Base-by-base conservation (phyloP, 2,888 invertebrate species). In the Caenorhabditis angaria region DNA sequence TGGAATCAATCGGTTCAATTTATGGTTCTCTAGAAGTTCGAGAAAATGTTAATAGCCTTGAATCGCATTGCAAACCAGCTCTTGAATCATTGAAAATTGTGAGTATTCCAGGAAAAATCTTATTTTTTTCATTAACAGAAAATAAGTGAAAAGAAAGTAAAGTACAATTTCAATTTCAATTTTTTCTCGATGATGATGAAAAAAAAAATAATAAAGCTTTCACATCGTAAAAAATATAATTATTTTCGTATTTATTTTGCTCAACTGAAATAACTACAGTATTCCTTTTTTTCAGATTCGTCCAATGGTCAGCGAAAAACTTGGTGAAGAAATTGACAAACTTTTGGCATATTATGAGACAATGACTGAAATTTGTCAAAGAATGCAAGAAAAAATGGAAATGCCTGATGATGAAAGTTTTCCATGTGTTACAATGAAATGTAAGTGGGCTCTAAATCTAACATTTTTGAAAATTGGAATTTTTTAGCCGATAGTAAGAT, bases 41-140 rank as follows among this genome's bases (percentile, higher is more conserved):
- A 2, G 66, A 71, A 50, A 61, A 41, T 35, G 32, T 71, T n/a
- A 59, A 28, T 5, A 24, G 61, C 47, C 51, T 71, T n/a, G 57
- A 63, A 25, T 27, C 59, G 4, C 62, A 62, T 47, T 35, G 65
- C 1, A 24, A 56, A 14, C 60, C 70, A n/a, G 62, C 62, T 0
- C 51, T 65, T 22, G 55, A 63, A 4, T 29, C 61, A 2, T 54
- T 66, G 22, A 59, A 55, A 27, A 48, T 58, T 50, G 65, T 67
- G 24, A n/a, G n/a, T 27, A 22, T 32, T 18, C 1, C 1, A 1
- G 20, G 35, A 25, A 35, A 32, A 32, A 32, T 32, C 5, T 32
- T 27, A 14, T 1, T 29, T 20, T 14, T 12, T 53, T 8, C 22
- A 10, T 35, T 20, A 22, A n/a, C n/a, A n/a, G 2, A 22, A 51